These are phyloP conservation scores for Poecilia velifera DNA, from an alignment of 2,797 vertebrate genomes.

Conservation along the genomic window DNA sequence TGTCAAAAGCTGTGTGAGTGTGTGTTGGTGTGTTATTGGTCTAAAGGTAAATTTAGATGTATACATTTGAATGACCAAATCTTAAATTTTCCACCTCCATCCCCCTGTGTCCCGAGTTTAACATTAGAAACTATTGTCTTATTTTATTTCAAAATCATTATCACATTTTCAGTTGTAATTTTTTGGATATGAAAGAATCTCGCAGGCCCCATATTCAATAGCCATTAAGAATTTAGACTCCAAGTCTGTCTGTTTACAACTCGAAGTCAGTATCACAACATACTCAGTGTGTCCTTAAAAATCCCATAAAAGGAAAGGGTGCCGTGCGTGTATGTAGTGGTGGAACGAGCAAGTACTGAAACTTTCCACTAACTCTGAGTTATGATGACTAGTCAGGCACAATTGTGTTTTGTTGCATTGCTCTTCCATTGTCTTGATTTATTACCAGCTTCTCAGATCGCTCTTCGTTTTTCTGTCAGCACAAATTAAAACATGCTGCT, in stretches of 20 bases:
- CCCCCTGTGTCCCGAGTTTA: not conserved
- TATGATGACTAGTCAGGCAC: conserved; percentile 62
- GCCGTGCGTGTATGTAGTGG: conserved; percentile 68
- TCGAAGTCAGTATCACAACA: conserved; percentile 65
- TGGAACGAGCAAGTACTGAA: conserved; percentile 64
- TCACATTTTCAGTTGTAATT: conserved; percentile 14
- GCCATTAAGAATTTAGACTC: conserved; percentile 42
- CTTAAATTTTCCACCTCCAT: not conserved
- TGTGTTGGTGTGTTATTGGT: conserved; percentile 24
- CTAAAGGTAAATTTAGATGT: conserved; percentile 30
- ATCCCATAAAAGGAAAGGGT: conserved; percentile 68
- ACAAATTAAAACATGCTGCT: conserved; percentile 72
- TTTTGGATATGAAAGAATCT: conserved; percentile 19
- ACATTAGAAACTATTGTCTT: not conserved
- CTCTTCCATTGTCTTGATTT: conserved; percentile 62
- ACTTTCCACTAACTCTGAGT: conserved; percentile 70
- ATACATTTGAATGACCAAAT: conserved; percentile 13
- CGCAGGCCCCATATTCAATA: conserved; percentile 27
- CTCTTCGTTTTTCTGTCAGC: conserved; percentile 59
- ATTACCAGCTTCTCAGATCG: conserved; percentile 47
- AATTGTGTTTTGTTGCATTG: conserved; percentile 67
- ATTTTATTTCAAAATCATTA: conserved; percentile 13
- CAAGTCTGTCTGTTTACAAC: conserved; percentile 59
- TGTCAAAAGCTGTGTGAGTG: conserved; percentile 95
- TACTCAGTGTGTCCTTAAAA: conserved; percentile 59